A percentile compares a stretch with the other conserved stretches of the same genome.
phyloP scores from a whole-genome alignment of 2,888 invertebrate species.

The Tetranychus piercei region DNA sequence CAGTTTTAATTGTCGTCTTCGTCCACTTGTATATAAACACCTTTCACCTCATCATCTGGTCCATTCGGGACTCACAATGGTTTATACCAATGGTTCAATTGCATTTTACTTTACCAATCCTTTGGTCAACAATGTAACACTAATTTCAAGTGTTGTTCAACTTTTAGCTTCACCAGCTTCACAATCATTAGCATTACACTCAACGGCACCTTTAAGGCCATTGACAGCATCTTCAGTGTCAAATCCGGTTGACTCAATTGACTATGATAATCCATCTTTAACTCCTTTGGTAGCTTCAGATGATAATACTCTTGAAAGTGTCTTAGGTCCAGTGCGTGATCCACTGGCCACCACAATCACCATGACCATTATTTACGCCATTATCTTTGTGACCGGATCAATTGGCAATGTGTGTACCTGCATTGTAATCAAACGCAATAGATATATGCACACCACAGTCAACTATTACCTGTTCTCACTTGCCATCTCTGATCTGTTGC shows the following conservation, averaged over 20 bases:
- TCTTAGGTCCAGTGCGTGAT: constrained; percentile 19
- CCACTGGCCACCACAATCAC: constrained; percentile 24
- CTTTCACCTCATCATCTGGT: neutral
- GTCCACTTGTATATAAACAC: too few species aligned
- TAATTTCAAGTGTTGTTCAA: neutral
- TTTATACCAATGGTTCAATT: neutral
- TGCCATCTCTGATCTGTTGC: constrained; percentile 58
- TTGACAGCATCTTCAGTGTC: neutral
- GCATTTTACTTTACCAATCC: neutral
- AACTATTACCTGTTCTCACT: constrained; percentile 63
- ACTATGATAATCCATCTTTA: neutral
- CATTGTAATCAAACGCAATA: constrained; percentile 54
- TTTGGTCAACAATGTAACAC: neutral
- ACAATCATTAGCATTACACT: neutral
- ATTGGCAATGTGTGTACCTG: constrained; percentile 60
- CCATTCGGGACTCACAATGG: neutral
- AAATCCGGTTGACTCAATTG: neutral
- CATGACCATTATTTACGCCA: constrained; percentile 46
- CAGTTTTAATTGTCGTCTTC: neutral
- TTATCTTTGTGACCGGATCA: constrained; percentile 52
- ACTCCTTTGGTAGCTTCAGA: neutral
- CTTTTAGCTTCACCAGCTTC: neutral
- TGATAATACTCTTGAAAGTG: neutral
- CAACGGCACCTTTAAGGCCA: neutral
- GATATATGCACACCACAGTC: constrained; percentile 63